These are phyloP conservation scores for Zaprionus africanus DNA, from an alignment of 1,140 invertebrate genomes.

Conservation along the genomic window DNA sequence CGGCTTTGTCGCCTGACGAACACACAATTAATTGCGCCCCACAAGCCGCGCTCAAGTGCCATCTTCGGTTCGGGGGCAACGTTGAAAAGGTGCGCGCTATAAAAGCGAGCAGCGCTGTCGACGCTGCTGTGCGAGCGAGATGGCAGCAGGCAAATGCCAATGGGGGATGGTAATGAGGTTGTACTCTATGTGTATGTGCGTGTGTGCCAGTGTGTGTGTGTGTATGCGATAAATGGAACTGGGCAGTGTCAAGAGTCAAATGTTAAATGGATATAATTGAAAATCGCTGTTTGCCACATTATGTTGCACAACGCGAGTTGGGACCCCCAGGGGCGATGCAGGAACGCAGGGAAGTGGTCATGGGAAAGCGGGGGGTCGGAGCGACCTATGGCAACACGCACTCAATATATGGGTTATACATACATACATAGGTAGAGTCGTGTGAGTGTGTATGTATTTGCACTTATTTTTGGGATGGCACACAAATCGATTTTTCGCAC, in stretches of 20 bases:
- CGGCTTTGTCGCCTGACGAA: slow-evolving; percentile 30
- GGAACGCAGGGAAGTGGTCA: neutral
- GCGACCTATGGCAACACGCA: slow-evolving; percentile 30
- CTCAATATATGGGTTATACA: slow-evolving; percentile 27
- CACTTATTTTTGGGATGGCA: slow-evolving; percentile 76
- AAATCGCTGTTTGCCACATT: slow-evolving; percentile 68
- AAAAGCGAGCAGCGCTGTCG: slow-evolving; percentile 38
- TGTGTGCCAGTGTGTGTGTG: slow-evolving; percentile 1
- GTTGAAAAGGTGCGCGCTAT: slow-evolving; percentile 49
- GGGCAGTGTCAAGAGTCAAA: slow-evolving; percentile 56
- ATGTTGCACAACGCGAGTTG: slow-evolving; percentile 67
- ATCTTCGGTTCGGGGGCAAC: slow-evolving; percentile 30
- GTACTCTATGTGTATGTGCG: slow-evolving; percentile 1
- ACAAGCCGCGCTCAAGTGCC: slow-evolving; percentile 39
- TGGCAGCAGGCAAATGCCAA: slow-evolving; percentile 30
- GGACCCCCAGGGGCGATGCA: neutral
- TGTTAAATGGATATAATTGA: slow-evolving; percentile 68
- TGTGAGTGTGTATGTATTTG: slow-evolving; percentile 48
- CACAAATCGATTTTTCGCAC: slow-evolving; percentile 78
- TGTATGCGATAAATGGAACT: slow-evolving; percentile 43
- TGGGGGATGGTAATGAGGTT: slow-evolving; percentile 49
- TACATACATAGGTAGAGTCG: slow-evolving; percentile 9
- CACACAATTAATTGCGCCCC: slow-evolving; percentile 36
- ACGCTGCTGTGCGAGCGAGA: slow-evolving; percentile 21
- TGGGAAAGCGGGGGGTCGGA: neutral